Conservation (phyloP, 2,113 vertebrate species). For the Platichthys stellatus region DNA sequence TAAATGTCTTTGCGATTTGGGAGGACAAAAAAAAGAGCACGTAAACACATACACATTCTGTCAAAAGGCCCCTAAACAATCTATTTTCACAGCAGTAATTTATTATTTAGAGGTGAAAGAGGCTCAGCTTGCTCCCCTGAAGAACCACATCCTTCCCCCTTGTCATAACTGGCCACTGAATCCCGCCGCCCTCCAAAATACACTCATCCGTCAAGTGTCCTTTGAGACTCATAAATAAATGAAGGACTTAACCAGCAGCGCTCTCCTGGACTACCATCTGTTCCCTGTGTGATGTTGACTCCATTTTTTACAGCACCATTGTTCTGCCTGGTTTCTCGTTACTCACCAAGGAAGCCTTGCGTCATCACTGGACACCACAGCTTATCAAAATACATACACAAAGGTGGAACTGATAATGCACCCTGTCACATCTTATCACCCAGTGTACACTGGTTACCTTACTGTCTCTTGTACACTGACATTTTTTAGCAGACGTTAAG, state of each 20-base stretch:
- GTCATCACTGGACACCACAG: conserved; percentile 14
- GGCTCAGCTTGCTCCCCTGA: conserved; percentile 16
- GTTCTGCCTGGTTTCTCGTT: conserved; percentile 40
- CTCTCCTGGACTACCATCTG: conserved; percentile 44
- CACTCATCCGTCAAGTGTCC: conserved; percentile 34
- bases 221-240: conserved; percentile 58
- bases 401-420: not conserved
- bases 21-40: not conserved
- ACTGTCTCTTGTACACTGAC: not conserved
- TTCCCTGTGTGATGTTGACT: conserved; percentile 37
- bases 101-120: conserved; percentile 48
- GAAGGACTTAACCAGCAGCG: conserved; percentile 28
- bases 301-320: conserved; percentile 11
- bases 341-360: not conserved
- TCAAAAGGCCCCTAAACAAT: not conserved
- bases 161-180: not conserved
- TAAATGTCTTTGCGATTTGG: not conserved
- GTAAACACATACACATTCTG: not conserved
- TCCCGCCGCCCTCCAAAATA: conserved; percentile 10
- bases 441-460: not conserved
- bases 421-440: not conserved
- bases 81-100: conserved; percentile 19
- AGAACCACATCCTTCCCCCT: conserved; percentile 11
- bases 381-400: conserved; percentile 18
- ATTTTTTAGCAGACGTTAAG: not conserved